Percentiles rank a stretch among this genome's conserved stretches.
Conservation (phyloP, 2,113 vertebrate genomes). For the Aptenodytes patagonicus region DNA sequence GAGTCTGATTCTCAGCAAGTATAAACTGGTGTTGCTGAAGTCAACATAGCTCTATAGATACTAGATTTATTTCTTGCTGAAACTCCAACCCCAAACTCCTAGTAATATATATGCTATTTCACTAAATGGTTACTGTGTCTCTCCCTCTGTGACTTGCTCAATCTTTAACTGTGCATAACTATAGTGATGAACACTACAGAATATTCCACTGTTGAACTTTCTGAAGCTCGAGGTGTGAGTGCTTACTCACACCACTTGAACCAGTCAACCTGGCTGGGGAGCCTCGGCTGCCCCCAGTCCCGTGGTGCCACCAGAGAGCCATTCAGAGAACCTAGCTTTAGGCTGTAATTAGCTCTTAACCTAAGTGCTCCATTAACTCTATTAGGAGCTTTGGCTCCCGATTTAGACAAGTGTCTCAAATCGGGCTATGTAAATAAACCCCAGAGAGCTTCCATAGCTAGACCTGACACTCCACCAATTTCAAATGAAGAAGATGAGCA, state of each 20-base stretch:
- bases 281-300: background rate
- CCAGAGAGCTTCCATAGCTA: background rate
- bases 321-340: background rate
- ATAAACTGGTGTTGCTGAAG: background rate
- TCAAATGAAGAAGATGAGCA: background rate
- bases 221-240: background rate
- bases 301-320: background rate
- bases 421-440: background rate
- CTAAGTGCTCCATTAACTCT: background rate
- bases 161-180: background rate
- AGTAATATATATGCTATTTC: background rate
- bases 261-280: background rate
- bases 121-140: background rate
- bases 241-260: background rate
- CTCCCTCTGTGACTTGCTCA: background rate
- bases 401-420: conserved; percentile 22
- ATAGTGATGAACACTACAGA: background rate
- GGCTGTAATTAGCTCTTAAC: conserved; percentile 13
- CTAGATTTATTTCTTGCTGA: background rate
- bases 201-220: background rate
- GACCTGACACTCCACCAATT: background rate
- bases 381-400: background rate
- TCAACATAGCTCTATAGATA: background rate
- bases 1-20: background rate
- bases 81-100: background rate